phyloP scores from a whole-genome alignment of 2,888 invertebrate species.

The Nebria salina region DNA sequence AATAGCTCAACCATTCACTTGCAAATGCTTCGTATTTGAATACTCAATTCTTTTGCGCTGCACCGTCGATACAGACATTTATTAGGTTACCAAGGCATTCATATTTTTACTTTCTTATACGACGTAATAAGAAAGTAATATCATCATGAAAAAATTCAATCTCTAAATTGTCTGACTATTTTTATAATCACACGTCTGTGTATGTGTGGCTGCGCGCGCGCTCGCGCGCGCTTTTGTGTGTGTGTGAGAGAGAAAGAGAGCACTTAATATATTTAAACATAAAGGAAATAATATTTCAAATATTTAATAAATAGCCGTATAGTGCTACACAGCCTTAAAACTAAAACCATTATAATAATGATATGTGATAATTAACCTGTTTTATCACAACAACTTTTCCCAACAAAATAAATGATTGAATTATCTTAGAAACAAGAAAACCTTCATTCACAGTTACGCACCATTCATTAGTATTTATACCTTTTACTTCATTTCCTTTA shows the following conservation, averaged over 20 bases:
- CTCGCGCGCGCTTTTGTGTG: too few species aligned
- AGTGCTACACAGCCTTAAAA: neutral
- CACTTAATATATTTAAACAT: too few species aligned
- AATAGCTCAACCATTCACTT: neutral
- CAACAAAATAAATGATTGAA: neutral
- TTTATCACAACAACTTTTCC: neutral
- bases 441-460: neutral
- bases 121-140: too few species aligned
- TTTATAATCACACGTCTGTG: too few species aligned
- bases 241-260: too few species aligned
- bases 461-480: neutral
- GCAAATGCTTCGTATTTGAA: neutral
- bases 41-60: neutral
- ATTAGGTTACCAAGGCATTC: neutral
- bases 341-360: neutral
- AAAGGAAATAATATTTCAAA: neutral
- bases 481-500: neutral
- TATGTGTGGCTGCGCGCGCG: too few species aligned
- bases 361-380: constrained; percentile 1
- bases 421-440: neutral
- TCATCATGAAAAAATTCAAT: too few species aligned
- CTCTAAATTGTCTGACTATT: too few species aligned
- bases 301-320: neutral
- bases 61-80: neutral
- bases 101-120: neutral